Percentiles rank a stretch among this genome's conserved stretches.
Evolutionary conservation across 2,113 vertebrate species (phyloP).

Genomic region (Telmatochromis sp.): DNA sequence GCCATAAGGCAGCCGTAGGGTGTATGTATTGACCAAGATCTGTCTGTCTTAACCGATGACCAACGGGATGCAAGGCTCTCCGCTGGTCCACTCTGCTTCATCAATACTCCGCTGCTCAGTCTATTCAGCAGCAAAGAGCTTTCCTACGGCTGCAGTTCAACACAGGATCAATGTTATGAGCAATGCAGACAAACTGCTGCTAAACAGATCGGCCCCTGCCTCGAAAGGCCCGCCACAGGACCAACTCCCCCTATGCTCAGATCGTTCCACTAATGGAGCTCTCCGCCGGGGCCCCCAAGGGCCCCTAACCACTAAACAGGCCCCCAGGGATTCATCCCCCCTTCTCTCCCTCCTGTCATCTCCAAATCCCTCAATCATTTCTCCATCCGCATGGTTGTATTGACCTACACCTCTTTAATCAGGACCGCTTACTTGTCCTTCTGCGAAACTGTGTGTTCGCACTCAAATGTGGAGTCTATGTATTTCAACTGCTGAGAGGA

Average conservation of each 20-base stretch:
- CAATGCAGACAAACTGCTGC: slow-evolving; percentile 57
- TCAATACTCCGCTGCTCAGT: slow-evolving; percentile 37
- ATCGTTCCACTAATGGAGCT: slow-evolving; percentile 69
- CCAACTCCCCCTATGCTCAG: slow-evolving; percentile 46
- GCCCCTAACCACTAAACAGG: slow-evolving; percentile 54
- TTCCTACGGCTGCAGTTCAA: slow-evolving; percentile 37
- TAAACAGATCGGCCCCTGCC: slow-evolving; percentile 56
- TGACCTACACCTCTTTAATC: slow-evolving; percentile 36
- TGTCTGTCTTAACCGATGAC: slow-evolving; percentile 55
- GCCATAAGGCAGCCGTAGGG: slow-evolving; percentile 28
- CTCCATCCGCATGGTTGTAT: background rate
- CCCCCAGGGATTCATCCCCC: slow-evolving; percentile 38
- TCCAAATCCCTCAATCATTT: slow-evolving; percentile 27
- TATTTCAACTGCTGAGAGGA: background rate
- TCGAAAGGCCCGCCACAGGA: slow-evolving; percentile 4
- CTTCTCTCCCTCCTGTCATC: slow-evolving; percentile 10
- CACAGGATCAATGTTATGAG: slow-evolving; percentile 57
- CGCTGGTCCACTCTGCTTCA: slow-evolving; percentile 29
- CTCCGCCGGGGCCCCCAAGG: slow-evolving; percentile 42
- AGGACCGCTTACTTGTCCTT: background rate
- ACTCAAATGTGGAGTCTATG: background rate
- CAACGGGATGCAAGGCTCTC: slow-evolving; percentile 47
- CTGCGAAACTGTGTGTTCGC: background rate
- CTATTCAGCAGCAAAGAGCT: slow-evolving; percentile 61
- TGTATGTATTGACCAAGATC: slow-evolving; percentile 51